Conservation (phyloP, 2,888 invertebrate species). For the Hedychridium roseum region DNA sequence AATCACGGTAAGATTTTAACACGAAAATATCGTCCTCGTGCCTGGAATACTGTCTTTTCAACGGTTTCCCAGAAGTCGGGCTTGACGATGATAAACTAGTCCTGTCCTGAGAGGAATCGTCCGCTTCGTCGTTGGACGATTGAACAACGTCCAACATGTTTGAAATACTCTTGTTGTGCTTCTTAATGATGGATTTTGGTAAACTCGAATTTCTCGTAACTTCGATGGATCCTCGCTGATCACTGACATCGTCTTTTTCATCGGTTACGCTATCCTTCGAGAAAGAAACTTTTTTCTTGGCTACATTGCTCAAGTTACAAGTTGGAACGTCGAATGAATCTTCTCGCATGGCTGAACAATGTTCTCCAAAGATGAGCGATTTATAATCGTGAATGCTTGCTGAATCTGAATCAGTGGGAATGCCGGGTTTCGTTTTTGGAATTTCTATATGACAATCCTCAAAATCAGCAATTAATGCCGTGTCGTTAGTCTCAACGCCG, state of each 20-base stretch:
- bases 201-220: constrained; percentile 8
- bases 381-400: constrained; percentile 36
- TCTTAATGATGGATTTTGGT: constrained; percentile 44
- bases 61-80: neutral
- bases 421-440: constrained; percentile 31
- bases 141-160: neutral
- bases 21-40: neutral
- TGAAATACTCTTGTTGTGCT: constrained; percentile 12
- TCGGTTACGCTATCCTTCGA: constrained; percentile 9
- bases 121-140: constrained; percentile 15
- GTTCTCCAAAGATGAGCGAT: constrained; percentile 36
- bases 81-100: neutral
- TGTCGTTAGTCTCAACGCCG: constrained; percentile 10
- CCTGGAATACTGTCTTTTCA: neutral
- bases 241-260: constrained; percentile 11
- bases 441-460: constrained; percentile 39
- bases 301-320: neutral
- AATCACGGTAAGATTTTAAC: constrained; percentile 3
- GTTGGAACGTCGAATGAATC: too few relatives aligned
- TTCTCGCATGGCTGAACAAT: too few relatives aligned
- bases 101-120: constrained; percentile 13
- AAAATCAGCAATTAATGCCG: constrained; percentile 26
- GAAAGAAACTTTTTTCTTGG: constrained; percentile 43
- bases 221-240: constrained; percentile 8
- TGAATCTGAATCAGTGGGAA: constrained; percentile 1